Conservation (phyloP, 2,797 vertebrate species). For the Sciurus carolinensis region DNA sequence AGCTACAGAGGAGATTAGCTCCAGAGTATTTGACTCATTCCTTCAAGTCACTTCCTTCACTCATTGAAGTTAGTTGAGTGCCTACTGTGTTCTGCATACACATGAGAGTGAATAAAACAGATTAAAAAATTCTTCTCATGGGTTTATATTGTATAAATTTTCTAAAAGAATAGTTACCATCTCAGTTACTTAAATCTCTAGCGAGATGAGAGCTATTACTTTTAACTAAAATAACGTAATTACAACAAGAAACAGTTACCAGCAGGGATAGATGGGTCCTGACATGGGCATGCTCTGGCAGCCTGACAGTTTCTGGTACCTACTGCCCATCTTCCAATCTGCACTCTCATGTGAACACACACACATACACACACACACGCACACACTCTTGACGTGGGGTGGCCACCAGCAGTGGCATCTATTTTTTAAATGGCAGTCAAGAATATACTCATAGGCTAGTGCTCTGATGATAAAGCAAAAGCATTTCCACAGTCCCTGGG, state of each 20-base stretch:
- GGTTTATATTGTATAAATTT: background rate
- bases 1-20: background rate
- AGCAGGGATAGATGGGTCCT: background rate
- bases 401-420: background rate
- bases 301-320: background rate
- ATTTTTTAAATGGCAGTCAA: background rate
- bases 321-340: background rate
- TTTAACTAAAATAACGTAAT: conserved; percentile 22
- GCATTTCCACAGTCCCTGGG: no score
- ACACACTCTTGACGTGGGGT: background rate
- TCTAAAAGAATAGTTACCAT: background rate
- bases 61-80: background rate
- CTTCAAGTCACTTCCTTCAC: background rate
- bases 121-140: background rate
- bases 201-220: background rate
- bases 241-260: background rate
- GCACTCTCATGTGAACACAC: background rate
- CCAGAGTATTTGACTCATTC: background rate
- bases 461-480: background rate
- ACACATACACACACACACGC: no score
- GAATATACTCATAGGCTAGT: background rate
- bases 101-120: background rate
- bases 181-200: background rate
- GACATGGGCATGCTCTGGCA: background rate
- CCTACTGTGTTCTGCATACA: background rate